phyloP scores from a whole-genome alignment of 2,797 vertebrate genomes.

The Limnodromus scolopaceus region DNA sequence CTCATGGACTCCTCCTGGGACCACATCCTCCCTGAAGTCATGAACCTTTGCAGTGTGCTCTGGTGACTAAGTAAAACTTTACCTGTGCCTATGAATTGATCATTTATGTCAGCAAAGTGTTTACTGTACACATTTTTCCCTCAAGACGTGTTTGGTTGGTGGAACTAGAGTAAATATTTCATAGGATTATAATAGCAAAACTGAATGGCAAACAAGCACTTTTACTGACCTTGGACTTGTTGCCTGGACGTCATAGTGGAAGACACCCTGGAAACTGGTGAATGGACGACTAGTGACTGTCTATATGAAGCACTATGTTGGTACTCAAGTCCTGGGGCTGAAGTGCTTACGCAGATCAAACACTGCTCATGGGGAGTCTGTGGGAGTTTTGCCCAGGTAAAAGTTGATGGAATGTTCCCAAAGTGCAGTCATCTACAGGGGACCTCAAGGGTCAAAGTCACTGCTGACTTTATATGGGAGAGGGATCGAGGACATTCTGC shows the following conservation, averaged over 20 bases:
- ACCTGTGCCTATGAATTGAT: not conserved
- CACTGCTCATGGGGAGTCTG: not conserved
- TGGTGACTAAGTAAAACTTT: not conserved
- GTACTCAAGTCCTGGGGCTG: not conserved
- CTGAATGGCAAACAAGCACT: not conserved
- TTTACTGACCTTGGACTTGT: not conserved
- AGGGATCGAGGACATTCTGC: not conserved
- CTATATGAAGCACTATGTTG: not conserved
- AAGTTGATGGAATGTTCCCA: not conserved
- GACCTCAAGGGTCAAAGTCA: not conserved
- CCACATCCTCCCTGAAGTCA: not conserved
- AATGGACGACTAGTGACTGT: not conserved
- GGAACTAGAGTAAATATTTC: not conserved
- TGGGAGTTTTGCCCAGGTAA: not conserved
- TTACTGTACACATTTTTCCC: not conserved
- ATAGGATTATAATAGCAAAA: not conserved
- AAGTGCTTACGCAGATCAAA: not conserved
- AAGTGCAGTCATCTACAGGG: not conserved
- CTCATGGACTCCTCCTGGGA: not conserved
- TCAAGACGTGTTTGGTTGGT: not conserved
- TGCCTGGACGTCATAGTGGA: not conserved
- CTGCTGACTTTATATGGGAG: not conserved
- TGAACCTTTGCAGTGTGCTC: not conserved
- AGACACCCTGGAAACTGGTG: not conserved
- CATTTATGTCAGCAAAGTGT: not conserved